Base-by-base conservation (phyloP, 2,888 invertebrate genomes). In the Drosophila vallismaia region DNA sequence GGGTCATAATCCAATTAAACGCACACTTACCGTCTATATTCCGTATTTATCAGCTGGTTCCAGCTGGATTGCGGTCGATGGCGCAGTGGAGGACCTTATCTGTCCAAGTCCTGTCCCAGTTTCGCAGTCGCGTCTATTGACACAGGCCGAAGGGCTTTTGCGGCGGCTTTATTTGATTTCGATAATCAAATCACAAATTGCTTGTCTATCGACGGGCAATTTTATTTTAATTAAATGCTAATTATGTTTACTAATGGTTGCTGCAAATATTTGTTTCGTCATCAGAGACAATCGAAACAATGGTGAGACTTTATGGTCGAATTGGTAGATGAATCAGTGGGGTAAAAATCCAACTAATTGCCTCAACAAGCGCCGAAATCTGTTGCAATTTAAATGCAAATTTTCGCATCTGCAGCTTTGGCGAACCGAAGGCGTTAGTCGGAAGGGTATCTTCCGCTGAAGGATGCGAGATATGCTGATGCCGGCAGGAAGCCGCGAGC, bases 211-310 rank as follows among this genome's bases (percentile, higher is more conserved):
- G 62, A 55, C 69, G 86, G 75, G 74, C 79, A 58, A 76, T 84
- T 86, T 82, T 79, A 79, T 77, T 88, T 83, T 86, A 85, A 85
- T 85, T 85, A 85, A 85, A 83, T 86, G 76, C 80, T 85, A 88
- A 85, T 85, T 88, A 80, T 85, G 78, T 85, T 85, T 85, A 76
- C 75, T 69, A 71, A 42, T 52, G 71, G 68, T 40, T 66, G 56
- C 67, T 55, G 75, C 68, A 75, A 88, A 84, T 84, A 88, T 79
- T 84, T 85, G 68, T 33, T 46, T 60, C 51, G 44, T 45, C 64
- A 45, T 57, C 46, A 24, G 45, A 59, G 49, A 29, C 54, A 31
- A 44, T 44, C 14, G 49, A 53, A 40, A 9, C 45, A 49, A n/a
- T 19, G 24, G 24, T 26, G 19, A 24, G n/a, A 38, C 46, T 48